phyloP scores from a whole-genome alignment of 2,113 vertebrate genomes.

The Amblyornis subalaris region DNA sequence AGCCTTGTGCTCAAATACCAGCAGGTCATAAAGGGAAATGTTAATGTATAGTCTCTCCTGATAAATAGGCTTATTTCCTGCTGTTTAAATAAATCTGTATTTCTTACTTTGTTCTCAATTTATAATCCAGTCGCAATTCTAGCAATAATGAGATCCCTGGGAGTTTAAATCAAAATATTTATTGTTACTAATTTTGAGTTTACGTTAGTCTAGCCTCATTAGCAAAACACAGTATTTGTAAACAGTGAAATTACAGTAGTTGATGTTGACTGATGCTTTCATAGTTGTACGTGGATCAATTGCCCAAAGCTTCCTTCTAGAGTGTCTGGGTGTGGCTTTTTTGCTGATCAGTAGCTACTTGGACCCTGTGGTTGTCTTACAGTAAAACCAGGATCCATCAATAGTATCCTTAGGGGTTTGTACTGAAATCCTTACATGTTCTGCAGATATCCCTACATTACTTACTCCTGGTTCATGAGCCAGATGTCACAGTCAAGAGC shows the following conservation, averaged over 20 bases:
- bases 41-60: background rate
- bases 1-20: background rate
- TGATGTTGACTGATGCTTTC: background rate
- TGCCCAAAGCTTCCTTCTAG: background rate
- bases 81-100: background rate
- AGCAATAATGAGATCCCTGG: slow-evolving; percentile 14
- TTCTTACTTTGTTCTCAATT: slow-evolving; percentile 14
- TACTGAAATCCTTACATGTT: background rate
- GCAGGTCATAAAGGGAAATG: background rate
- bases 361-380: background rate
- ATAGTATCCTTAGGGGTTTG: background rate
- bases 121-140: slow-evolving; percentile 18
- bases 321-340: background rate
- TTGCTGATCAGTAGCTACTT: background rate
- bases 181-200: slow-evolving; percentile 24
- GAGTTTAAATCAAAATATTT: slow-evolving; percentile 47
- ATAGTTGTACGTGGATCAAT: rapidly evolving
- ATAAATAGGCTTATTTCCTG: slow-evolving; percentile 5
- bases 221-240: background rate
- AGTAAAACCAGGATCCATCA: background rate
- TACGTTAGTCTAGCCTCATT: background rate
- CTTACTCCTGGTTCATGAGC: background rate
- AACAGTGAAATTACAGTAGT: background rate
- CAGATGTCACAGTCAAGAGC: background rate
- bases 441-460: background rate